A percentile compares a stretch with the other conserved stretches of the same genome.
phyloP scores from a whole-genome alignment of 2,113 vertebrate genomes.

The Trichechus manatus region DNA sequence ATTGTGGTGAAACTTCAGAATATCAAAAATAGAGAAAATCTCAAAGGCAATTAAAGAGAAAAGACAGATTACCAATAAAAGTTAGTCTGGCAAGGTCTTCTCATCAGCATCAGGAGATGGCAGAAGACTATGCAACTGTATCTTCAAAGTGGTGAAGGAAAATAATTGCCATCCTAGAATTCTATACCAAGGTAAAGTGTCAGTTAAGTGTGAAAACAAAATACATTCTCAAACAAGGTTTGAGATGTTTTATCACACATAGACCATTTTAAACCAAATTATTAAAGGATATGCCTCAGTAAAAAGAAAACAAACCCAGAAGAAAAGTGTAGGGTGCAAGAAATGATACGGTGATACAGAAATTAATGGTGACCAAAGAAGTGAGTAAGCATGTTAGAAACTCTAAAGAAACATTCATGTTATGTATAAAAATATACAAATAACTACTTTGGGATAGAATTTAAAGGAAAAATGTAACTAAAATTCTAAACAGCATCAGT shows the following conservation, averaged over 20 bases:
- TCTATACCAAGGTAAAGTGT: neutral
- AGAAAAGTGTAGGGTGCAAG: neutral
- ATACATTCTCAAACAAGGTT: neutral
- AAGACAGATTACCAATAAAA: neutral
- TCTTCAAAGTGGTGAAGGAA: neutral
- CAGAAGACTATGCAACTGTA: neutral
- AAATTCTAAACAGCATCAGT: neutral
- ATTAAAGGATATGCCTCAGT: neutral
- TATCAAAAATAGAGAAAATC: slow-evolving; percentile 19
- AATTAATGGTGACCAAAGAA: neutral
- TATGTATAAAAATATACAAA: neutral
- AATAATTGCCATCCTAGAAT: slow-evolving; percentile 23
- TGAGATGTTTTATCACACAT: neutral
- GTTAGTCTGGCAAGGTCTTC: neutral
- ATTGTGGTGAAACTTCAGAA: neutral
- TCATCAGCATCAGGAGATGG: neutral
- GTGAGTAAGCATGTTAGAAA: neutral
- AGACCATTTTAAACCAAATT: slow-evolving; percentile 7
- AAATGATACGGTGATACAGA: neutral
- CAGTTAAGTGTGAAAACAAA: slow-evolving; percentile 29
- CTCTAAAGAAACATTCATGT: neutral
- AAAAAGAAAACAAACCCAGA: slow-evolving; percentile 27
- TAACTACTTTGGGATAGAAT: slow-evolving; percentile 16
- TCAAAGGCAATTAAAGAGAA: slow-evolving; percentile 20
- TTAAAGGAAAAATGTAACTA: slow-evolving; percentile 13